A percentile compares a stretch with the other conserved stretches of the same genome.
These are phyloP conservation scores for Syngnathus floridae DNA, from an alignment of 2,113 vertebrate genomes.

Conservation along the genomic window DNA sequence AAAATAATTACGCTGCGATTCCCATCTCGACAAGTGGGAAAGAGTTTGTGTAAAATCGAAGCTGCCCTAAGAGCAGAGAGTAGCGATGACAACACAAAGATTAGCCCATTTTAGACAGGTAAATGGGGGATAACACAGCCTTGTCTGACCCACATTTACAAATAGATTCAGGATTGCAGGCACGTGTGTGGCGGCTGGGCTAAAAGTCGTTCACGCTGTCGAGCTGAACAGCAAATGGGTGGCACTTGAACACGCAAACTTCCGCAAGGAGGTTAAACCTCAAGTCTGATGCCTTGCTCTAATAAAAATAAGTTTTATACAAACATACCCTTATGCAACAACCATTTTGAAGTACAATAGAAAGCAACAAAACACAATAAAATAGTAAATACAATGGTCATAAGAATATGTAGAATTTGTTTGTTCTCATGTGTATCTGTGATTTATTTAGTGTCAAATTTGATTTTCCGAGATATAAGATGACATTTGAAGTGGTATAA, in stretches of 20 bases:
- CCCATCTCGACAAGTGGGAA: neutral
- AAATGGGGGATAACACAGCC: slow-evolving; percentile 47
- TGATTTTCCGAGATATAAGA: no score
- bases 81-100: slow-evolving; percentile 28
- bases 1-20: neutral
- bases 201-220: slow-evolving; percentile 58
- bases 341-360: neutral
- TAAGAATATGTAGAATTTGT: no score
- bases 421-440: no score
- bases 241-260: slow-evolving; percentile 27
- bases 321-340: no score
- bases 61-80: slow-evolving; percentile 14
- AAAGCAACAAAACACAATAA: neutral
- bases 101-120: slow-evolving; percentile 52
- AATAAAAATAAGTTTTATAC: no score
- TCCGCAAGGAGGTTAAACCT: slow-evolving; percentile 48
- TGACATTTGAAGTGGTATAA: no score
- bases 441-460: no score
- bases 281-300: slow-evolving; percentile 27
- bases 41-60: slow-evolving; percentile 13
- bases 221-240: slow-evolving; percentile 37
- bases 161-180: slow-evolving; percentile 46
- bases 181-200: slow-evolving; percentile 50
- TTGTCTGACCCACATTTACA: slow-evolving; percentile 67
- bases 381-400: neutral